A percentile compares a stretch with the other conserved stretches of the same genome.
Evolutionary conservation across 2,113 vertebrate species (phyloP).

Genomic region (Danionella cerebrum): DNA sequence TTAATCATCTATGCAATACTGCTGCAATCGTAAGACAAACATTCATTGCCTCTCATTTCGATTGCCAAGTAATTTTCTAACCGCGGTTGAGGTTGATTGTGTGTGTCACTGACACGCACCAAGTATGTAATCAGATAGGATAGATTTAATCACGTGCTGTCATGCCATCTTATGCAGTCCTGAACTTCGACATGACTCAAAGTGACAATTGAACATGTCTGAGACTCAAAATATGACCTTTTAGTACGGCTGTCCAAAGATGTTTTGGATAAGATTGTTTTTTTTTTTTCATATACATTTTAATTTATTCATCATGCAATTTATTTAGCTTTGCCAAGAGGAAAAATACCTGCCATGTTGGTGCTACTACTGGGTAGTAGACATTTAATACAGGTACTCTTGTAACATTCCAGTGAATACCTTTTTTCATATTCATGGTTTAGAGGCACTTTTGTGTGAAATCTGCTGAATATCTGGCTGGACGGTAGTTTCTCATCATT

Average conservation of each 20-base stretch:
- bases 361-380: too few species aligned
- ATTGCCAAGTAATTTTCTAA: constrained; percentile 17
- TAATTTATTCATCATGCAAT: not conserved
- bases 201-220: constrained; percentile 15
- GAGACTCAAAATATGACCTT: not conserved
- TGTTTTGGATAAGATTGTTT: not conserved
- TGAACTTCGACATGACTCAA: constrained; percentile 23
- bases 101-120: constrained; percentile 21
- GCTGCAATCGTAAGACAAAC: not conserved
- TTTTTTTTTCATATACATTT: not conserved
- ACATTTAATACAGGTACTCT: too few species aligned
- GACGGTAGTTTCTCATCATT: not conserved
- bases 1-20: not conserved
- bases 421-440: too few species aligned
- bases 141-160: constrained; percentile 40
- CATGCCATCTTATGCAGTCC: constrained; percentile 13
- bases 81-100: constrained; percentile 32
- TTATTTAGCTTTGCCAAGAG: not conserved
- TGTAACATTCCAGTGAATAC: too few species aligned
- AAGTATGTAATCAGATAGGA: constrained; percentile 39
- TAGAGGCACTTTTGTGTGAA: not conserved
- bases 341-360: too few species aligned
- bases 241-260: not conserved
- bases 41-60: not conserved
- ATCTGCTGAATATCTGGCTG: not conserved